Evolutionary conservation across 1,140 invertebrate genomes (phyloP).

Genomic region (Zeugodacus cucurbitae): DNA sequence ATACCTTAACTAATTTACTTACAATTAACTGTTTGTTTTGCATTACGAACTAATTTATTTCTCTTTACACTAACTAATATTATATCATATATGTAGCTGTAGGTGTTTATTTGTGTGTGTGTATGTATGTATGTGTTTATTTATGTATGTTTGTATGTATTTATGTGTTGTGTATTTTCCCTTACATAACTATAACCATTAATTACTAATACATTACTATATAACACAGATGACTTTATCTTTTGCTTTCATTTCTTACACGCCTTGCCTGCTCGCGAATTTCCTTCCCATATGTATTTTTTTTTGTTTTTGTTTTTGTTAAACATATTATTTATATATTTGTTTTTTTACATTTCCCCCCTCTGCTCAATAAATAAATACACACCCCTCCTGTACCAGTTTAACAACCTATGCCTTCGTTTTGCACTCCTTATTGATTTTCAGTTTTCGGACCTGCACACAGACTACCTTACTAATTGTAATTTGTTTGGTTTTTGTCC

Average conservation of each 20-base stretch:
- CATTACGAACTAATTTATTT: background rate
- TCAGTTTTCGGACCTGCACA: slow-evolving; percentile 19
- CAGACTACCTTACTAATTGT: slow-evolving; percentile 45
- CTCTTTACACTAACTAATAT: background rate
- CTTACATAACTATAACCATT: background rate
- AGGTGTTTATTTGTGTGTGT: background rate
- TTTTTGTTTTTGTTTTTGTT: slow-evolving; percentile 42
- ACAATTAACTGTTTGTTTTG: background rate
- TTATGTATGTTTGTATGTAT: background rate
- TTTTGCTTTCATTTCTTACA: slow-evolving; percentile 45
- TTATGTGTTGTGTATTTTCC: background rate
- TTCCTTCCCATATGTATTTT: slow-evolving; percentile 43
- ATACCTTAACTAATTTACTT: background rate
- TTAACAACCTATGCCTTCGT: slow-evolving; percentile 20
- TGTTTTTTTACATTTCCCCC: slow-evolving; percentile 43
- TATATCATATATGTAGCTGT: background rate
- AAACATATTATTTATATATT: background rate
- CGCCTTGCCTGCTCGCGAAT: slow-evolving; percentile 15
- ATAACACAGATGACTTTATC: slow-evolving; percentile 67
- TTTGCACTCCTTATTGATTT: background rate
- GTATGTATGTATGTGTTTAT: background rate
- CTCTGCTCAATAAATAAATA: slow-evolving; percentile 44
- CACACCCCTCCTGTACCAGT: background rate
- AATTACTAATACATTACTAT: slow-evolving; percentile 47
- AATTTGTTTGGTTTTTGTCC: slow-evolving; percentile 49